Base-by-base conservation (phyloP, 2,888 invertebrate genomes). In the Drosophila neonasuta region DNA sequence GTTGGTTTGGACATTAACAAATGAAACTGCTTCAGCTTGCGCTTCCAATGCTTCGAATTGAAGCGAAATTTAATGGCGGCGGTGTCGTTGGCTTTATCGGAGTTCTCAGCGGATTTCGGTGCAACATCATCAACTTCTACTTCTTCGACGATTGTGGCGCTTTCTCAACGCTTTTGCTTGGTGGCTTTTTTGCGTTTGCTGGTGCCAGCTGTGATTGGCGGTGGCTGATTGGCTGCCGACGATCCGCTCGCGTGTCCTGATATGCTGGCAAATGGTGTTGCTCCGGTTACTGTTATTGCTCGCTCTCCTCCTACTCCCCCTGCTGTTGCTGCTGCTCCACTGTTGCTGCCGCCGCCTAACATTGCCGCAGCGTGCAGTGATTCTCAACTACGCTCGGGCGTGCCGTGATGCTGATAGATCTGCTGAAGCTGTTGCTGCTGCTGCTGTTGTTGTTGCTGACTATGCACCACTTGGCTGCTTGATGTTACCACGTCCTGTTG, bases 351-450 rank as follows among this genome's bases (percentile, higher is more conserved):
- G 73, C 80, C 73, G 71, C 86, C 80, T 71, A 88, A 65, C 59
- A 80, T 79, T 87, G 87, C 54, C 68, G 85, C 86, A 79, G 87
- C 80, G 77, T 88, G 88, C 81, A 88, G 89, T 90, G 90, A 90
- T 89, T 91, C 90, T 91, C 90, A 91, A 90, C 90, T 91, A 78
- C 90, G 90, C 83, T 90, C 90, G 51, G 90, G 90, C 78, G 90
- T 90, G 71, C 89, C 90, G 74, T 91, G 90, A 78, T 90, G 90
- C 75, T 90, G 90, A 87, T 90, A 90, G 58, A 91, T 91, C 77
- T 90, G 90, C 76, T 90, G 90, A 79, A 90, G 89, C 84, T 90
- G 90, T 63, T 88, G 86, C 51, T 70, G 69, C 55, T 81, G 80
- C 45, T 24, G 65, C 20, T 75, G 72, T 8, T 59, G 59, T n/a